These are phyloP conservation scores for Brachypteracias leptosomus DNA, from an alignment of 2,113 vertebrate species.

Conservation along the genomic window DNA sequence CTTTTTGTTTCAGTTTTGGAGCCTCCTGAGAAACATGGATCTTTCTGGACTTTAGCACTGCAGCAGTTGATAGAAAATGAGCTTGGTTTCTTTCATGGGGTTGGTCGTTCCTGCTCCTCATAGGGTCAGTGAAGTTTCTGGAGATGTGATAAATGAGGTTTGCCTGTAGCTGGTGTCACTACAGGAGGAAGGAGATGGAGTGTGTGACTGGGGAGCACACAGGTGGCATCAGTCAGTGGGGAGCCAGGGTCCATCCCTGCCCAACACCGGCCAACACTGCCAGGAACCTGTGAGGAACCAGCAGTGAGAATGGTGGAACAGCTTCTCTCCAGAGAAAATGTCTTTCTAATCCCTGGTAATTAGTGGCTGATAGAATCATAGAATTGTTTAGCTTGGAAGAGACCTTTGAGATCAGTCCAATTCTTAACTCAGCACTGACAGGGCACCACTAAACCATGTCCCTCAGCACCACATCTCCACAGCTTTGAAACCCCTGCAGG, in stretches of 20 bases:
- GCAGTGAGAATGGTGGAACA: neutral
- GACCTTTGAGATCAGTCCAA: no score
- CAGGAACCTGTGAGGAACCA: neutral
- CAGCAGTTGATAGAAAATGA: neutral
- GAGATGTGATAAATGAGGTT: neutral
- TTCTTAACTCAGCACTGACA: neutral
- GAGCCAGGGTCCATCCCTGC: neutral
- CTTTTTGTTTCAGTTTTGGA: neutral
- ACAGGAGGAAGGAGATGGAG: rapidly evolving
- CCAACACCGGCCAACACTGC: neutral
- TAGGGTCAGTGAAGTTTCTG: neutral
- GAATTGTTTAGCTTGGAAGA: no score
- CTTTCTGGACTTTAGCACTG: neutral
- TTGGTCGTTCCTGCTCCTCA: neutral
- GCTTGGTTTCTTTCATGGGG: neutral
- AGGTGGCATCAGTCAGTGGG: neutral
- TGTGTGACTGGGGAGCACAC: neutral
- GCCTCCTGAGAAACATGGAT: neutral
- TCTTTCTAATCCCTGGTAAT: neutral
- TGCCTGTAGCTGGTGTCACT: neutral
- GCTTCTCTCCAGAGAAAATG: neutral
- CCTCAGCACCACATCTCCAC: neutral
- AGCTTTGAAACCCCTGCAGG: neutral
- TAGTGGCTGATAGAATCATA: neutral
- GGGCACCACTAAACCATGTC: neutral